Base-by-base conservation (phyloP, 2,797 vertebrate species). In the Lagodon rhomboides region DNA sequence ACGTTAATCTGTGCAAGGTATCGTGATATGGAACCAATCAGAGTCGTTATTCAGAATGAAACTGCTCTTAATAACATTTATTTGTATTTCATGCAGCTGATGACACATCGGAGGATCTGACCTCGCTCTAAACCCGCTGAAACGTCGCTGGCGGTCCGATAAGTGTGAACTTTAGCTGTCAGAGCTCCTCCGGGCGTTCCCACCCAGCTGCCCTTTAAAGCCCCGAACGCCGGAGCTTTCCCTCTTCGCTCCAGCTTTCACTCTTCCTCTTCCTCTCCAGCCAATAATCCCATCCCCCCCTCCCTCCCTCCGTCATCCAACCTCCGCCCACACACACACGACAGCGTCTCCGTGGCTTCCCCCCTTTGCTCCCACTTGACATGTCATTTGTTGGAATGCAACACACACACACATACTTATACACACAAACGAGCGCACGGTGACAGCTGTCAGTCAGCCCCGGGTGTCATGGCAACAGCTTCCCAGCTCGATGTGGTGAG, bases 401-500 rank as follows among this genome's bases (percentile, higher is more conserved):
- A 41, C 67, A 80, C 53, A 63, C 69, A 62, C 41, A 60, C 67
- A 67, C 55, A 12, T 54, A 67, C 30, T 1, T 22, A 54, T 15
- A 49, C 77, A 65, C 71, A 60, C 72, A 67, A 17, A 68, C 78
- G 65, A 18, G 3, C 66, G 7, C 70, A 63, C 38, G 1, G 75
- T 84, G 88, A 89, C 92, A 91, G 87, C 88, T 91, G 89, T 93
- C 92, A 91, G 55, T 92, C 86, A 91, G 47, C 60, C 54, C 17
- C 7, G 67, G 88, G 65, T 16, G 78, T 73, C 89, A 90, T 87
- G 82, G 86, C 79, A 91, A 91, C 91, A 80, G 79, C 76, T 38
- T 86, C 70, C 67, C 76, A 50, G 59, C 18, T 64, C 4, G 53
- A 70, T 73, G 43, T 63, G 62, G 53, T 80, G 73, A 72, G 61